These are phyloP conservation scores for Iphiclides podalirius DNA, from an alignment of 2,888 invertebrate species.

Conservation along the genomic window DNA sequence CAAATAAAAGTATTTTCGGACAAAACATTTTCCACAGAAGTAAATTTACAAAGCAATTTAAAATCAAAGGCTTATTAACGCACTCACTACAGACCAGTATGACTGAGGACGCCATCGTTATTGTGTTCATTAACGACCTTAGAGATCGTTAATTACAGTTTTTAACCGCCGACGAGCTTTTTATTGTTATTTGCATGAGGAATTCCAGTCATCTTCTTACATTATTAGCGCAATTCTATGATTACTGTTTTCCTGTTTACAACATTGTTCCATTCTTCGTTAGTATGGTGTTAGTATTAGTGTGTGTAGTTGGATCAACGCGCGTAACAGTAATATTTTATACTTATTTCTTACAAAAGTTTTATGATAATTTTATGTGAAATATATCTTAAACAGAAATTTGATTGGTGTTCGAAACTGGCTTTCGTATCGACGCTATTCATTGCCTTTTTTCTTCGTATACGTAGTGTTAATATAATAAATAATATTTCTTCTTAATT, in stretches of 20 bases:
- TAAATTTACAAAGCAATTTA: background rate
- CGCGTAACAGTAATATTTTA: too few relatives aligned
- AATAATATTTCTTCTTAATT: too few relatives aligned
- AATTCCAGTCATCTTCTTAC: background rate
- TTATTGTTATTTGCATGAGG: constrained; percentile 13
- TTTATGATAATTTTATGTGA: too few relatives aligned
- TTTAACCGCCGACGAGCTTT: constrained; percentile 1
- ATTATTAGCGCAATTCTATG: constrained; percentile 4
- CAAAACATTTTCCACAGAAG: background rate
- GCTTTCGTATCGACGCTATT: too few relatives aligned
- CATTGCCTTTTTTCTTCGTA: too few relatives aligned
- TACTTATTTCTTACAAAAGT: too few relatives aligned
- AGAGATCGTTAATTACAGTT: constrained; percentile 13
- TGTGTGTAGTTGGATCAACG: too few relatives aligned
- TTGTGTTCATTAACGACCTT: constrained; percentile 8
- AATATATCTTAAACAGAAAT: too few relatives aligned
- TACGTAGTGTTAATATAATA: too few relatives aligned
- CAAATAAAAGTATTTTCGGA: too few relatives aligned
- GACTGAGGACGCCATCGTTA: background rate
- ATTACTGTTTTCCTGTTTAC: constrained; percentile 13
- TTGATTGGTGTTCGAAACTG: too few relatives aligned
- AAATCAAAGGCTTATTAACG: background rate
- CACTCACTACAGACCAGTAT: background rate
- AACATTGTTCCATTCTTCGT: background rate
- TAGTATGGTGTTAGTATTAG: background rate